Base-by-base conservation (phyloP, 2,888 invertebrate genomes). In the Palloptera scutellata region DNA sequence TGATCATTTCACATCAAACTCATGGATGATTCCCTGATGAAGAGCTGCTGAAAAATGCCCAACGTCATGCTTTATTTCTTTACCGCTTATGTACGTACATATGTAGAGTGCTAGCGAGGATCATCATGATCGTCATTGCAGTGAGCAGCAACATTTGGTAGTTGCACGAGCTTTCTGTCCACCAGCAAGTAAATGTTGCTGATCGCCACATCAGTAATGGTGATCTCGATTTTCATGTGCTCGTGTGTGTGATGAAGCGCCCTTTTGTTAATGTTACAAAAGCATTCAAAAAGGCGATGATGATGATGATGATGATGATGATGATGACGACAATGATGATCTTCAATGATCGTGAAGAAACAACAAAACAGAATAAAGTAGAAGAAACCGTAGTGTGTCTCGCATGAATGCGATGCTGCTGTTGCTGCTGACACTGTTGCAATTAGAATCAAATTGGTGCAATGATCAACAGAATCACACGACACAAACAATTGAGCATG, bases 401-500 rank as follows among this genome's bases (percentile, higher is more conserved):
- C n/a, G 48, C n/a, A 15, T 4, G 15, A 15, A 48, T 5, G 12
- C 15, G 48, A 41, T 15, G 45, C 42, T 15, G 58, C 74, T 71
- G 76, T 71, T 72, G 79, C 61, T 51, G 64, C 71, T 73, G 63
- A 58, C 20, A 67, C 72, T 73, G 73, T 72, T 73, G 74, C 74
- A 75, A 76, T 76, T 76, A 76, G 75, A 76, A 74, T 75, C 74
- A 73, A 75, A 75, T 75, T 75, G 75, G 74, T 73, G 73, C 74
- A 75, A 74, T 74, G 73, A 74, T 72, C 74, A 74, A 66, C 69
- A 66, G 70, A 65, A 74, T 73, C 74, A 75, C 70, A 76, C 74
- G 72, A 72, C 72, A 73, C 72, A 71, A 69, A 65, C 67, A 60
- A 69, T 40, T 55, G 15, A 58, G 30, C 30, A 30, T 30, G 30